These are phyloP conservation scores for Ciona savignyi DNA, from an alignment of 23 tunicate genomes.

Conservation along the genomic window DNA sequence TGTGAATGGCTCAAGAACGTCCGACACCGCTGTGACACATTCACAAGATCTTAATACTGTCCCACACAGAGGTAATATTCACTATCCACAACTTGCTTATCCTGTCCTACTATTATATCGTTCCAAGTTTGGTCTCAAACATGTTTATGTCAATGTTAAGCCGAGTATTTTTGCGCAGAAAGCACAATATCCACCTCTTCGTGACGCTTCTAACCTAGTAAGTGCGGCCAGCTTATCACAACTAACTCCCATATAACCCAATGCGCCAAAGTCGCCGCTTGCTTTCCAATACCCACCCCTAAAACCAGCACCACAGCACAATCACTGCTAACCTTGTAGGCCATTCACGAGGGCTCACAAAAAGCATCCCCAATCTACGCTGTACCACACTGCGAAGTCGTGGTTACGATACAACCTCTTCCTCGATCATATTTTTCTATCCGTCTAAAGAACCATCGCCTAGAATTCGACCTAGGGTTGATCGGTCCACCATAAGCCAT, in stretches of 20 bases:
- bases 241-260: too few relatives aligned
- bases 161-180: slow-evolving; percentile 6
- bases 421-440: slow-evolving; percentile 34
- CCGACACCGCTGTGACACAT: slow-evolving; percentile 32
- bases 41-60: slow-evolving; percentile 16
- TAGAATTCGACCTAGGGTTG: not conserved
- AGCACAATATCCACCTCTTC: not conserved
- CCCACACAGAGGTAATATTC: slow-evolving; percentile 27
- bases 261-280: not conserved
- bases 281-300: not conserved
- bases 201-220: not conserved
- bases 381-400: slow-evolving; percentile 25
- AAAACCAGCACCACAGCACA: not conserved
- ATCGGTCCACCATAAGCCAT: not conserved
- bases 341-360: not conserved
- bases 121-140: too few relatives aligned
- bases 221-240: not conserved
- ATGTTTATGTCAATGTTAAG: too few relatives aligned
- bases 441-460: slow-evolving; percentile 2
- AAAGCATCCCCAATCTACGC: slow-evolving; percentile 10
- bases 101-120: too few relatives aligned
- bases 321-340: not conserved
- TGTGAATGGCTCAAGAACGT: slow-evolving; percentile 30
- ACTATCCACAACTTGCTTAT: too few relatives aligned
- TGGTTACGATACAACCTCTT: slow-evolving; percentile 23